Conservation (phyloP, 1,140 invertebrate genomes). For the Parasteatoda tepidariorum region DNA sequence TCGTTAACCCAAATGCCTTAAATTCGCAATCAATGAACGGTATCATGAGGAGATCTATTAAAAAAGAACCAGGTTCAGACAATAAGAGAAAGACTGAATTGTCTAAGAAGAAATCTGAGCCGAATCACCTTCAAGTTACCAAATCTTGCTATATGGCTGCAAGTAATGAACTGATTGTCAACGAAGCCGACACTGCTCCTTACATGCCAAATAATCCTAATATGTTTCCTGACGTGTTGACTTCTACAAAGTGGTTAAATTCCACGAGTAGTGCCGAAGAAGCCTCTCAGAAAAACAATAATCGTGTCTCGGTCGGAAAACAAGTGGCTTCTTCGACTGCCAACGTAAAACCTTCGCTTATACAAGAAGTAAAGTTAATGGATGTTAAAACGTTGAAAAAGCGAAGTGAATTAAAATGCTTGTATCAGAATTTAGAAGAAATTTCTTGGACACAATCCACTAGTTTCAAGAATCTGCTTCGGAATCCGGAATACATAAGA, state of each 20-base stretch:
- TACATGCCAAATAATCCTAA: background rate
- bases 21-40: background rate
- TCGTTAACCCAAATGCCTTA: background rate
- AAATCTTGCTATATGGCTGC: background rate
- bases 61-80: background rate
- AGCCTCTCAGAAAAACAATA: background rate
- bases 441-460: conserved; percentile 29
- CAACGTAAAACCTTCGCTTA: background rate
- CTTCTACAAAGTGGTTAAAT: background rate
- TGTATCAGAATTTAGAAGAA: conserved; percentile 36
- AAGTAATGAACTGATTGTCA: background rate
- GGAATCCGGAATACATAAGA: conserved; percentile 12
- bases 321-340: background rate
- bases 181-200: conserved; percentile 33
- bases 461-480: conserved; percentile 39
- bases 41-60: background rate
- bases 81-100: background rate
- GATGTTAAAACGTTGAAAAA: background rate
- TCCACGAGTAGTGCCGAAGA: background rate
- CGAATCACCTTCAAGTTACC: background rate
- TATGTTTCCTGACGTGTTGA: background rate
- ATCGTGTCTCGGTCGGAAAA: background rate
- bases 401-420: conserved; percentile 4
- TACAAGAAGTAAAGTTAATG: background rate
- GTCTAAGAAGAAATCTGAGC: background rate